Base-by-base conservation (phyloP, 2,113 vertebrate species). In the Ivindomyrus marchei region DNA sequence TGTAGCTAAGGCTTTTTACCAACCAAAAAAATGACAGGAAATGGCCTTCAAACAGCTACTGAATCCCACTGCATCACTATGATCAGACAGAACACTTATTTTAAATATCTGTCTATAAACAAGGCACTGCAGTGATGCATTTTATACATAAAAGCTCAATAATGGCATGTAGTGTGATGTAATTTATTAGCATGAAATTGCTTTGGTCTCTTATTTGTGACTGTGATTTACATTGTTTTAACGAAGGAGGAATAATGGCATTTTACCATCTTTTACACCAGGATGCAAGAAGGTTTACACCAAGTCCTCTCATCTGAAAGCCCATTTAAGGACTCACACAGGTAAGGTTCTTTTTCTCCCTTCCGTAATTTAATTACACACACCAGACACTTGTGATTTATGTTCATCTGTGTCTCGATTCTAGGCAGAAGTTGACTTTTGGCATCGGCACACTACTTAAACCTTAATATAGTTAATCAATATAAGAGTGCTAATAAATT, bases 231-330 rank as follows among this genome's bases (percentile, higher is more conserved):
- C 91, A 90, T 85, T 84, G 88, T 27, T 62, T 87, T 56, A 19
- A 85, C 49, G 46, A 89, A 19, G 27, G 8, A 49, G 58, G 7
- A 15, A 27, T 88, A 47, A 56, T 90, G 88, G 89, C 47, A 87
- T 89, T 21, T 91, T 89, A 3, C 86, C 31, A 91, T 91, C 92
- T 93, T 92, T 90, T 94, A 93, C 70, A 80, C 91, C 91, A 99
- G 98, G 98, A 66, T 99, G 98, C 94, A 97, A 97, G 83, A 99
- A 99, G 95, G 98, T 99, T 74, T 99, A 99, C 96, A 99, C 98
- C 90, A 99, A 99, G 95, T 99, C 98, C 39, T 99, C 98, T 92
- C 98, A 99, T 95, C 95, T 99, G 93, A 99, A 99, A 96, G 98
- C 98, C 21, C 98, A 99, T 95, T 96, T 98, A 93, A 97, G 98